Evolutionary conservation across 2,888 invertebrate species (phyloP).

Genomic region (Drosophila subsilvestris): DNA sequence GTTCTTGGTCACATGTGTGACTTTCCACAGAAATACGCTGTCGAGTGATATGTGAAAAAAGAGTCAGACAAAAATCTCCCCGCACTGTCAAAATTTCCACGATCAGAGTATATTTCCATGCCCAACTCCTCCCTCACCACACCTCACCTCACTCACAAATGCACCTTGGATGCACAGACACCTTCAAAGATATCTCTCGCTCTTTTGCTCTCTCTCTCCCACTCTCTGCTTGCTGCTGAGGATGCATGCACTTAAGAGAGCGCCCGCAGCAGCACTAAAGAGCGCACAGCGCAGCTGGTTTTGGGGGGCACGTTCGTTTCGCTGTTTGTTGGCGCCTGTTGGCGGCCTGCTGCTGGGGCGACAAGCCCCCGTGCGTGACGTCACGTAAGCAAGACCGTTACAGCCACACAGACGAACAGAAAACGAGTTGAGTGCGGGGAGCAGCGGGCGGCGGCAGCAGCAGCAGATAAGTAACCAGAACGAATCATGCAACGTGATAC

Average conservation of each 20-base stretch:
- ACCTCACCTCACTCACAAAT: background rate
- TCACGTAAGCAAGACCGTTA: constrained; percentile 71
- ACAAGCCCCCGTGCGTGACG: constrained; percentile 80
- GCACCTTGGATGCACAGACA: background rate
- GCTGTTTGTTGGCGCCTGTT: constrained; percentile 26
- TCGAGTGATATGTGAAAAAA: constrained; percentile 21
- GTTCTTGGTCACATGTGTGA: constrained; percentile 62
- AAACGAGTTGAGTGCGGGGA: constrained; percentile 24
- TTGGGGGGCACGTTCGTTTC: constrained; percentile 67
- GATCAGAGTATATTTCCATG: constrained; percentile 9
- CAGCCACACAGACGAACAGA: constrained; percentile 47
- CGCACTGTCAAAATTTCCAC: constrained; percentile 26
- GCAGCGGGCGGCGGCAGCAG: background rate
- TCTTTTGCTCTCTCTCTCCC: constrained; percentile 5
- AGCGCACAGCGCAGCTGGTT: constrained; percentile 57
- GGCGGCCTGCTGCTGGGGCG: constrained; percentile 43
- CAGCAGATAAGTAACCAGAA: background rate
- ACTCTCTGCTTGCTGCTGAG: constrained; percentile 3
- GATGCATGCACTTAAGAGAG: constrained; percentile 67
- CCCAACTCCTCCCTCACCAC: background rate
- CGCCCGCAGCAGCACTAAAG: constrained; percentile 4
- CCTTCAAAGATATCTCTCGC: background rate
- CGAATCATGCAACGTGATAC: constrained; percentile 57
- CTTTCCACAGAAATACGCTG: constrained; percentile 45
- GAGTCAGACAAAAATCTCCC: constrained; percentile 1